A percentile compares a stretch with the other conserved stretches of the same genome.
Conservation (phyloP, 2,113 vertebrate genomes). For the Elephantulus edwardii region DNA sequence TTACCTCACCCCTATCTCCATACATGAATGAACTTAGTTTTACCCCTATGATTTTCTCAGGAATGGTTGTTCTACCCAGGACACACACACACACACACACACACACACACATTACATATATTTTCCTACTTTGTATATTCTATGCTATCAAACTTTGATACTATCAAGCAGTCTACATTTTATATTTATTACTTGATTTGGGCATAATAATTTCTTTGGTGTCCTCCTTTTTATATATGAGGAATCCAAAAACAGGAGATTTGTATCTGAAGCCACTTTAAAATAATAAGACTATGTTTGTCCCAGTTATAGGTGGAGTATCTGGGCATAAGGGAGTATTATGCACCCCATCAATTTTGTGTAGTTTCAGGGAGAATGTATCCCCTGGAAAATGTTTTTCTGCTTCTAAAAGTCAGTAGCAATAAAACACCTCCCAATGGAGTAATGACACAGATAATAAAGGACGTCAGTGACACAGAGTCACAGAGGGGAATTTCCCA, state of each 20-base stretch:
- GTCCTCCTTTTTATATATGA: neutral
- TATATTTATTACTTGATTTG: neutral
- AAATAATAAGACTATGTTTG: neutral
- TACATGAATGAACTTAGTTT: no score
- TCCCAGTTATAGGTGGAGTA: neutral
- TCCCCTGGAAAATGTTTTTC: neutral
- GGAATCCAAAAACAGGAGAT: neutral
- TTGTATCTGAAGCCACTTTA: neutral
- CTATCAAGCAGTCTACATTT: neutral
- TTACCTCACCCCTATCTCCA: rapidly evolving
- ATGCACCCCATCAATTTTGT: neutral
- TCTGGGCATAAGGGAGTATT: neutral
- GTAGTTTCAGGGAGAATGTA: neutral
- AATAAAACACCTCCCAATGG: neutral
- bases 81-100: no score
- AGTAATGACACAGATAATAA: neutral
- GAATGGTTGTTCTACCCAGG: neutral
- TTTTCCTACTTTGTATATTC: neutral
- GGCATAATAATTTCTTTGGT: neutral
- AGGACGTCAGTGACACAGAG: rapidly evolving
- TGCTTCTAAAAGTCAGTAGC: neutral
- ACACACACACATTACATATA: no score
- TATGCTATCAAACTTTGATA: neutral
- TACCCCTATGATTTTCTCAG: neutral
- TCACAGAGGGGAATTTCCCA: neutral